A percentile compares a stretch with the other conserved stretches of the same genome.
These are phyloP conservation scores for Diaperis boleti DNA, from an alignment of 2,888 invertebrate species.

Conservation along the genomic window DNA sequence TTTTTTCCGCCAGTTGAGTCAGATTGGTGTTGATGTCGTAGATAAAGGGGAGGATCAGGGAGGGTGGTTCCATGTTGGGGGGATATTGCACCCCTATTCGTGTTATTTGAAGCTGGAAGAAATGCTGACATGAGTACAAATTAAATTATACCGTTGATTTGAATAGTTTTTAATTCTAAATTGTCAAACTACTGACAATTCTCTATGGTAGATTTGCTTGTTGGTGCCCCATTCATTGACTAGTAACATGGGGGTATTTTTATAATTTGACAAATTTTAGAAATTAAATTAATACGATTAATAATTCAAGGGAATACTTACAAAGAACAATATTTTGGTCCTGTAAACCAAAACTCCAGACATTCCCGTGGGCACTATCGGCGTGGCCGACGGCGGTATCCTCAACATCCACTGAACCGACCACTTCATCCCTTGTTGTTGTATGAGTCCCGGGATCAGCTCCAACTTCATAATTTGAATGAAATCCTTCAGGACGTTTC, in stretches of 20 bases:
- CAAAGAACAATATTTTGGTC: constrained; percentile 92
- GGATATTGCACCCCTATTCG: constrained; percentile 73
- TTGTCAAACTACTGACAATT: not conserved
- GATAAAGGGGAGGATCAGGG: constrained; percentile 87
- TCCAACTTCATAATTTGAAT: constrained; percentile 86
- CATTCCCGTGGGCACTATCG: constrained; percentile 91
- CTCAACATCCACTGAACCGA: constrained; percentile 92
- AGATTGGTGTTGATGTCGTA: constrained; percentile 90
- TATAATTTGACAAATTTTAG: not conserved
- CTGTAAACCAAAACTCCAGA: constrained; percentile 88
- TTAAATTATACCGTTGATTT: too few species aligned
- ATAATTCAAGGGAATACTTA: constrained; percentile 71
- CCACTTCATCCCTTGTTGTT: constrained; percentile 83
- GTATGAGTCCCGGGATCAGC: constrained; percentile 72
- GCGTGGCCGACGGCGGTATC: constrained; percentile 88
- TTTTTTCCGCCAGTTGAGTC: constrained; percentile 88
- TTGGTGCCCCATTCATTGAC: not conserved
- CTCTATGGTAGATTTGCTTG: not conserved
- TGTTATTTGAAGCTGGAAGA: constrained; percentile 78
- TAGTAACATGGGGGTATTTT: not conserved
- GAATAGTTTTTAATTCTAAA: too few species aligned
- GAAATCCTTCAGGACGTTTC: constrained; percentile 90
- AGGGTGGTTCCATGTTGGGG: constrained; percentile 75
- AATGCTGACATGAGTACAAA: too few species aligned
- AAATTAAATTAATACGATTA: constrained; percentile 8